Base-by-base conservation (phyloP, 1,140 invertebrate genomes). In the Hesperophylax magnus region DNA sequence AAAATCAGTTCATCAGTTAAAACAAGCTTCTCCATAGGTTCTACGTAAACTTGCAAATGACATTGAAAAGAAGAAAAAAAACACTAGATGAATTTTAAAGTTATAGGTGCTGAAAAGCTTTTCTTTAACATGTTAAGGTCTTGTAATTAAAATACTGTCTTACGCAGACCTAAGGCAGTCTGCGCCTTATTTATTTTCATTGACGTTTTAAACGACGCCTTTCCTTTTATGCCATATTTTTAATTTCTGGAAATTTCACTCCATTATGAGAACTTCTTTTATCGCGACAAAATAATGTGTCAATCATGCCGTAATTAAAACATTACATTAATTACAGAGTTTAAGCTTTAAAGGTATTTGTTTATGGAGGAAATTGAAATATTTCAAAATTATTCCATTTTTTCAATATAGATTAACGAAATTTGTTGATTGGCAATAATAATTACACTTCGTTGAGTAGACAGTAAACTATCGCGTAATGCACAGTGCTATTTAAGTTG, bases 301-400 rank as follows among this genome's bases (percentile, higher is more conserved):
- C 67, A 71, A 71, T 71, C 67, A 71, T 39, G 18, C 31, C 22
- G 9, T 52, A 71, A 71, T 71, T 71, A 52, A 71, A 71, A 71
- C 47, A 53, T 52, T 18, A 20, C 18, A 20, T 53, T 6, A 71
- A 47, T 67, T 71, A 71, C 18, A n/a, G 63, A 67, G 11, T 17
- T 67, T 34, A 58, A 24, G 61, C n/a, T 17, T 5, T 60, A 15
- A 65, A 27, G 17, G 9, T 27, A 67, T 34, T 67, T 34, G 63
- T 39, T 27, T 67, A 67, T 67, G 9, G 15, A 34, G 31, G 3
- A 67, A 67, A 67, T 67, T 9, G 39, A 47, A 47, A 47, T 14
- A 14, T 47, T 47, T 47, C 11, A 3, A 47, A 47, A 11, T 47
- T 11, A 27, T 2, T 27, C 27, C 2, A 27, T 47, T 11, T 9